Conservation (phyloP, 1,140 invertebrate genomes). For the Xylocopa sonorina region DNA sequence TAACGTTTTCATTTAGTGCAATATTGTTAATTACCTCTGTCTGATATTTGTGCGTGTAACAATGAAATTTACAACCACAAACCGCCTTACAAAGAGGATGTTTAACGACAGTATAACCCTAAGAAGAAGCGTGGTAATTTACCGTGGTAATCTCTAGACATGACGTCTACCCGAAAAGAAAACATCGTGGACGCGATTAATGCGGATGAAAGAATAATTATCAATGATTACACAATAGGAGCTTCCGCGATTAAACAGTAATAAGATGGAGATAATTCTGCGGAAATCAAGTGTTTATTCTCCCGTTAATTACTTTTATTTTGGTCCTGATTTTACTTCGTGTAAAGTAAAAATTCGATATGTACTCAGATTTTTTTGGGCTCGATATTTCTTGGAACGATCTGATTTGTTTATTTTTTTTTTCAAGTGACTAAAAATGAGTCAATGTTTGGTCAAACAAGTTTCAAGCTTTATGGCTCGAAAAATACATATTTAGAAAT, state of each 20-base stretch:
- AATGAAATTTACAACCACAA: not conserved
- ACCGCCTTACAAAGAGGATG: not conserved
- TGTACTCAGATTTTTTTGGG: too few species aligned
- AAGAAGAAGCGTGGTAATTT: constrained; percentile 1
- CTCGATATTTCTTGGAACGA: too few species aligned
- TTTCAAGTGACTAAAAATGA: too few species aligned
- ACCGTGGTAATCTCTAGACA: constrained; percentile 1
- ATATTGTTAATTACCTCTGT: not conserved
- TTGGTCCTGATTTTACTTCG: too few species aligned
- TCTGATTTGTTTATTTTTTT: too few species aligned
- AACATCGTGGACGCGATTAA: constrained; percentile 25
- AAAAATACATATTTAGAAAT: too few species aligned
- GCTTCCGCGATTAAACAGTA: constrained; percentile 18
- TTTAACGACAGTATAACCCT: not conserved
- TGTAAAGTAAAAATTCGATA: too few species aligned
- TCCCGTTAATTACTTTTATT: not conserved
- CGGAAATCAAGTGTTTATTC: constrained; percentile 55
- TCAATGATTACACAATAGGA: constrained; percentile 51
- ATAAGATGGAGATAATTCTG: constrained; percentile 46
- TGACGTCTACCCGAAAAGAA: constrained; percentile 22
- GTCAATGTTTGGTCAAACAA: too few species aligned
- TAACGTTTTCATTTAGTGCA: not conserved
- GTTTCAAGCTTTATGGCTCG: too few species aligned
- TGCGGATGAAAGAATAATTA: constrained; percentile 30
- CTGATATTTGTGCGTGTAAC: not conserved